Evolutionary conservation across 2,888 invertebrate genomes (phyloP).

Genomic region (Lydus trimaculatus): DNA sequence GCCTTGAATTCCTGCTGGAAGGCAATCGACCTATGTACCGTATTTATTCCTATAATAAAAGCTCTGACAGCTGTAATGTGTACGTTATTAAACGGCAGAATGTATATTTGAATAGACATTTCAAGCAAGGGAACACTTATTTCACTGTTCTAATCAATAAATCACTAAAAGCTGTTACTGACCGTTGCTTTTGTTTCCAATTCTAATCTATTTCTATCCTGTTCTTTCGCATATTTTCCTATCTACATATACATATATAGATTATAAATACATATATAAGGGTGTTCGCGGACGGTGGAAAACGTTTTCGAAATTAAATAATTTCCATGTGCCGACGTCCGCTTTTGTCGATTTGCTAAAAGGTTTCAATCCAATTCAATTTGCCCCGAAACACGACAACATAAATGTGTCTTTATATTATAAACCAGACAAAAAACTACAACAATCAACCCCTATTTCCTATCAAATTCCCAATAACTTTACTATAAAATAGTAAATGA

Average conservation of each 20-base stretch:
- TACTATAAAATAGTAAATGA: not conserved
- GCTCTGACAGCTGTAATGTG: conserved; percentile 52
- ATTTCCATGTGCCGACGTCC: conserved; percentile 39
- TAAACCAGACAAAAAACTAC: not conserved
- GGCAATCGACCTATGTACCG: conserved; percentile 28
- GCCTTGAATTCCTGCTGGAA: conserved; percentile 22
- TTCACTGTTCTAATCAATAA: conserved; percentile 49
- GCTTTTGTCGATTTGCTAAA: conserved; percentile 45
- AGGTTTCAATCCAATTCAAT: conserved; percentile 47
- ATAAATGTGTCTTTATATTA: conserved; percentile 31
- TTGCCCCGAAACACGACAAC: conserved; percentile 38
- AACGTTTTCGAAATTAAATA: conserved; percentile 41
- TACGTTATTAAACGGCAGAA: conserved; percentile 50
- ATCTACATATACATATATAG: conserved; percentile 7
- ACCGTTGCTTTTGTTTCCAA: conserved; percentile 47
- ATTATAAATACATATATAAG: conserved; percentile 22
- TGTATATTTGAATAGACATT: conserved; percentile 51
- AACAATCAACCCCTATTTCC: not conserved
- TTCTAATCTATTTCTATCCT: conserved; percentile 8
- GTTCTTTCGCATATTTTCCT: not conserved
- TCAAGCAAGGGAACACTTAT: conserved; percentile 41
- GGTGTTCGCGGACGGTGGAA: conserved; percentile 27
- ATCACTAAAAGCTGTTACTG: conserved; percentile 51
- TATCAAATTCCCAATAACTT: not conserved
- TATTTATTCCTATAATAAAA: conserved; percentile 39